Evolutionary conservation across 2,888 invertebrate genomes (phyloP).

Genomic region (Euzophera pinguis): DNA sequence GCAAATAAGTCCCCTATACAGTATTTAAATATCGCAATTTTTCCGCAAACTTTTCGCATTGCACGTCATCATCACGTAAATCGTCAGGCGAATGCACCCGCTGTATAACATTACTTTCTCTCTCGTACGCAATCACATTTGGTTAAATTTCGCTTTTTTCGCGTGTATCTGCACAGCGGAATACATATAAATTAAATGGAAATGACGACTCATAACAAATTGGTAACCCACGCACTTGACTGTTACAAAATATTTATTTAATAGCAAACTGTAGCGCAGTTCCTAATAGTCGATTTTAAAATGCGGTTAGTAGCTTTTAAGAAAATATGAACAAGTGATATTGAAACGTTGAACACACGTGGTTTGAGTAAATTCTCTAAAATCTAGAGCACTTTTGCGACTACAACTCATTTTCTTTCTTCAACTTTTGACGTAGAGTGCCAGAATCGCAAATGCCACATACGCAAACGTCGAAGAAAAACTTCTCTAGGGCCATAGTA

Average conservation of each 20-base stretch:
- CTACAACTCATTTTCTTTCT: too few relatives aligned
- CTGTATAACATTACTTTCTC: constrained; percentile 57
- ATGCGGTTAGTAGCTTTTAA: background rate
- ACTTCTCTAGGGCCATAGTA: too few relatives aligned
- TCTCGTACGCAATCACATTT: constrained; percentile 50
- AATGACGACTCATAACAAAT: background rate
- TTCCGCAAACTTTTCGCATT: constrained; percentile 48
- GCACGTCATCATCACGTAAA: constrained; percentile 51
- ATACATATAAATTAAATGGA: constrained; percentile 8
- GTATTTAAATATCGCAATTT: constrained; percentile 23
- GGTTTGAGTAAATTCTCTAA: background rate
- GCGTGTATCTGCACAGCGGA: constrained; percentile 31
- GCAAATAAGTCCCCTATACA: constrained; percentile 12
- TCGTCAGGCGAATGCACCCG: constrained; percentile 43
- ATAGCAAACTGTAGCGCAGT: background rate
- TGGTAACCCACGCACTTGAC: background rate
- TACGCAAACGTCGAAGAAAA: too few relatives aligned
- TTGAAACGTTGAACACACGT: constrained; percentile 7
- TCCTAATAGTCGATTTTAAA: background rate
- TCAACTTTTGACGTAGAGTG: too few relatives aligned
- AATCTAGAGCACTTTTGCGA: background rate
- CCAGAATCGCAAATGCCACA: too few relatives aligned
- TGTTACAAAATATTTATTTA: background rate
- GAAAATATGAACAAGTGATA: constrained; percentile 8
- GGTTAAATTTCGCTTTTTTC: constrained; percentile 58